phyloP scores from a whole-genome alignment of 2,888 invertebrate species.

The Dynastes hyllus region DNA sequence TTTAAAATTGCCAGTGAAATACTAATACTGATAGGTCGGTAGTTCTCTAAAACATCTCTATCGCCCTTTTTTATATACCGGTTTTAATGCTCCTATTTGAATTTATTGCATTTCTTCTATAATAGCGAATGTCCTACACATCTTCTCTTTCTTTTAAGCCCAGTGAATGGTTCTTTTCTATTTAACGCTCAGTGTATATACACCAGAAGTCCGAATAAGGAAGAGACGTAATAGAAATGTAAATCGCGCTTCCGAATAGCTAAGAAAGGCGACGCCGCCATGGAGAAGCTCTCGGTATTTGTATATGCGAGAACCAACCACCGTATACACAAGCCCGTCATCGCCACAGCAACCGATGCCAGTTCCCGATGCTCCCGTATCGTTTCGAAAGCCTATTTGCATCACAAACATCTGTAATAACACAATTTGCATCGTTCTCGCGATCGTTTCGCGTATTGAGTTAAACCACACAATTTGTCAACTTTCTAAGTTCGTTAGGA shows the following conservation, averaged over 20 bases:
- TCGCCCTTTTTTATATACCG: too few relatives aligned
- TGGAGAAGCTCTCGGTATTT: background rate
- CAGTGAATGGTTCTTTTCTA: too few relatives aligned
- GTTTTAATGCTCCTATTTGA: too few relatives aligned
- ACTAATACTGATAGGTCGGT: too few relatives aligned
- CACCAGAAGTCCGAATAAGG: slow-evolving; percentile 1
- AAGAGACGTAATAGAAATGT: slow-evolving; percentile 13
- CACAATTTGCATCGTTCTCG: slow-evolving; percentile 37
- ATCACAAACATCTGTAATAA: slow-evolving; percentile 47
- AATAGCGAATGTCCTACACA: too few relatives aligned
- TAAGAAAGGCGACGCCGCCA: background rate
- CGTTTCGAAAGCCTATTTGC: slow-evolving; percentile 30
- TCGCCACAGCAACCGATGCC: background rate
- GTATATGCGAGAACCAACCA: background rate
- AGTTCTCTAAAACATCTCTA: too few relatives aligned
- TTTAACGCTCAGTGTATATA: background rate
- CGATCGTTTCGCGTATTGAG: slow-evolving; percentile 29
- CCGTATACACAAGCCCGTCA: background rate
- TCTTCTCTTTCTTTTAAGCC: too few relatives aligned
- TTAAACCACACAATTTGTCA: slow-evolving; percentile 45
- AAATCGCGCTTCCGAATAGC: slow-evolving; percentile 5
- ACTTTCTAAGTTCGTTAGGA: slow-evolving; percentile 39
- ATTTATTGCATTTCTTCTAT: too few relatives aligned
- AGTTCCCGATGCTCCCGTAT: background rate
- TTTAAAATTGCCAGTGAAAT: too few relatives aligned